Evolutionary conservation across 2,888 invertebrate species (phyloP).

Genomic region (Sclerodermus sp.): DNA sequence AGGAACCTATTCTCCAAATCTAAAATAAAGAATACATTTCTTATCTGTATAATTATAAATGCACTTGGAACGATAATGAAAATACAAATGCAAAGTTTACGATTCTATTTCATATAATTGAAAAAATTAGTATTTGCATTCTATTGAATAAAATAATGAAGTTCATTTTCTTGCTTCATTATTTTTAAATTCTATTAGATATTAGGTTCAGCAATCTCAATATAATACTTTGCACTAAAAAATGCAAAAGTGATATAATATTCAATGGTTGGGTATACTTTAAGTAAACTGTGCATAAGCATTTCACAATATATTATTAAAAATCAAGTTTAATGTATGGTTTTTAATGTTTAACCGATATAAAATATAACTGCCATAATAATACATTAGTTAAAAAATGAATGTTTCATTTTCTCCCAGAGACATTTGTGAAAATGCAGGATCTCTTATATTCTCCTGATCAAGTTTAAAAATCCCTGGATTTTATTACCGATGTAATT

Average conservation of each 20-base stretch:
- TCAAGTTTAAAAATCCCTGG: constrained; percentile 32
- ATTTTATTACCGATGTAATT: constrained; percentile 34
- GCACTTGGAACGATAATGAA: constrained; percentile 41
- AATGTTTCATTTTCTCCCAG: constrained; percentile 16
- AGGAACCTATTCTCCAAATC: constrained; percentile 43
- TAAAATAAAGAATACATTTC: constrained; percentile 39
- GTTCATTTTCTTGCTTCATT: too few species aligned
- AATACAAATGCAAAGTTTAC: constrained; percentile 20
- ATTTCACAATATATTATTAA: constrained; percentile 21
- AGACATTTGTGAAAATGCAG: constrained; percentile 50
- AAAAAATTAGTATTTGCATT: too few species aligned
- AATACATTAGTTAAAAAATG: constrained; percentile 35
- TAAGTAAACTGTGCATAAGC: constrained; percentile 22
- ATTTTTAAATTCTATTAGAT: too few species aligned
- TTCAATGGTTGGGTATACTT: background rate
- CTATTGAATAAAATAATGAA: too few species aligned
- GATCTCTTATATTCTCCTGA: constrained; percentile 31
- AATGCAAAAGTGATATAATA: background rate
- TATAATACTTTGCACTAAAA: too few species aligned
- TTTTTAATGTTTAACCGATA: constrained; percentile 30
- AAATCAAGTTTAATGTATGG: constrained; percentile 29
- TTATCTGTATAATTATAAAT: constrained; percentile 43
- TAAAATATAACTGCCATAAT: constrained; percentile 32
- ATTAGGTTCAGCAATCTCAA: too few species aligned
- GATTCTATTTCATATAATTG: too few species aligned